These are phyloP conservation scores for Verasper variegatus DNA, from an alignment of 2,113 vertebrate genomes.

Conservation along the genomic window DNA sequence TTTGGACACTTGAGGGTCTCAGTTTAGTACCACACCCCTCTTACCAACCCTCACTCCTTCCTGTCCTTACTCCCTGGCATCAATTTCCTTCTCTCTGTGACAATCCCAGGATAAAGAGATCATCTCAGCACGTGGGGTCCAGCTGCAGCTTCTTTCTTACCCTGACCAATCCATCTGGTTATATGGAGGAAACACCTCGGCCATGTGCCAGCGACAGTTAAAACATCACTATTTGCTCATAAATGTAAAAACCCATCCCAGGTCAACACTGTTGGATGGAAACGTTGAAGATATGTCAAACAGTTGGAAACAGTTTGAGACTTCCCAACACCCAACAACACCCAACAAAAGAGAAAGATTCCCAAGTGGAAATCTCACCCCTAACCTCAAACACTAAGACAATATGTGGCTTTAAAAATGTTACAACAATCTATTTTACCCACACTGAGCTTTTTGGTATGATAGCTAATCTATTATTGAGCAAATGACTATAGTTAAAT, in stretches of 20 bases:
- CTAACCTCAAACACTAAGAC: neutral
- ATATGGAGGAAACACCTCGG: conserved; percentile 22
- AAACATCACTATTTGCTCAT: conserved; percentile 47
- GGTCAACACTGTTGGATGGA: conserved; percentile 11
- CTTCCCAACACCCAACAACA: neutral
- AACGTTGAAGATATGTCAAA: conserved; percentile 13
- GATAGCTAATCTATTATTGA: no score
- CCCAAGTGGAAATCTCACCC: neutral
- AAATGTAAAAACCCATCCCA: conserved; percentile 3
- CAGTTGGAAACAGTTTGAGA: conserved; percentile 3
- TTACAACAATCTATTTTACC: no score
- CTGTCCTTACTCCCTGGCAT: conserved; percentile 24
- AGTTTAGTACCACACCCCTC: neutral
- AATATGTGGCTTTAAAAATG: neutral
- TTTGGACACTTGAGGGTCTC: conserved; percentile 31
- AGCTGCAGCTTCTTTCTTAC: conserved; percentile 27
- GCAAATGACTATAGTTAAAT: no score
- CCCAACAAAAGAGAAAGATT: neutral
- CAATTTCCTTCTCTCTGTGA: conserved; percentile 23
- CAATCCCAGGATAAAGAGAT: conserved; percentile 60
- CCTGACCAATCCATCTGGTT: conserved; percentile 49
- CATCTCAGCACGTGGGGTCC: conserved; percentile 44
- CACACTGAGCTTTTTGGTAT: no score
- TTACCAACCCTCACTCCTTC: conserved; percentile 2
- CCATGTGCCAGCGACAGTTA: conserved; percentile 44